Conservation (phyloP, 2,113 vertebrate genomes). For the Mastomys coucha region DNA sequence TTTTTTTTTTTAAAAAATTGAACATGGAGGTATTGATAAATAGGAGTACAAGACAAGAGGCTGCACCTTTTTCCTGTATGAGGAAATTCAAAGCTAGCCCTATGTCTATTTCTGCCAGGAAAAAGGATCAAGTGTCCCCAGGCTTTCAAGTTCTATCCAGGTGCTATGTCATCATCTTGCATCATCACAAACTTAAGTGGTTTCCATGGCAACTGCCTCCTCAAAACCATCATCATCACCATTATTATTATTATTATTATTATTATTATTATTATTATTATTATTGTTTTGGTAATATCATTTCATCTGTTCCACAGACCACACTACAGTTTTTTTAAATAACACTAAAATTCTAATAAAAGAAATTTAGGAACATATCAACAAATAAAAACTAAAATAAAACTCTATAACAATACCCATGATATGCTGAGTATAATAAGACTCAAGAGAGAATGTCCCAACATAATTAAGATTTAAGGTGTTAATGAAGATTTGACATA, state of each 20-base stretch:
- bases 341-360: conserved; percentile 2
- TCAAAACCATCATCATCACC: conserved; percentile 63
- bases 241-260: too few relatives aligned
- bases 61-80: neutral
- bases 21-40: neutral
- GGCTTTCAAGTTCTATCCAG: conserved; percentile 29
- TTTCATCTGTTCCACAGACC: conserved; percentile 43
- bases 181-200: conserved; percentile 49
- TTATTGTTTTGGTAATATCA: conserved; percentile 8
- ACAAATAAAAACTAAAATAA: neutral
- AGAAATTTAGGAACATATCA: conserved; percentile 54
- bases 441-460: conserved; percentile 10
- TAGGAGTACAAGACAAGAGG: neutral
- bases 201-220: conserved; percentile 73
- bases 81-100: conserved; percentile 3
- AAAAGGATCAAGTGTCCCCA: conserved; percentile 36
- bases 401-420: neutral
- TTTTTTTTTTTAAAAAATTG: neutral
- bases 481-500: conserved; percentile 72
- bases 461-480: conserved; percentile 17
- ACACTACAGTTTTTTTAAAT: neutral
- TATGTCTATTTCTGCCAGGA: neutral
- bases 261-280: too few relatives aligned
- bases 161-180: conserved; percentile 56
- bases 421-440: neutral